Percentiles rank a stretch among this genome's conserved stretches.
phyloP scores from a whole-genome alignment of 1,140 invertebrate species.

The Trichogramma pretiosum region DNA sequence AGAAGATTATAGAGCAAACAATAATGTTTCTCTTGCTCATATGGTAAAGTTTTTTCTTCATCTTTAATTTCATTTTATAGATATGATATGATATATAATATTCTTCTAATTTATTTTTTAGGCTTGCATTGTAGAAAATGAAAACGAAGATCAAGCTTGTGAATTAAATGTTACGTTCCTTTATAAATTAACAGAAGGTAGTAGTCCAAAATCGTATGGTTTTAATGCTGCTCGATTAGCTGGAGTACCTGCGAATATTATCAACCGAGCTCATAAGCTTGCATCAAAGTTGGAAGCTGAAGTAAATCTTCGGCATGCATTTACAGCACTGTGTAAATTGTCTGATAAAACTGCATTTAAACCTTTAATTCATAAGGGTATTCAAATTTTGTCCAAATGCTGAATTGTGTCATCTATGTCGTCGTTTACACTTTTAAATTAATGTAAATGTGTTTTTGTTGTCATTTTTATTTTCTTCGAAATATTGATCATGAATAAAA shows the following conservation, averaged over 20 bases:
- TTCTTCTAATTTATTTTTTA: slow-evolving; percentile 22
- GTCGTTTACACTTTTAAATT: too few species aligned
- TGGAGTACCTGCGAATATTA: slow-evolving; percentile 65
- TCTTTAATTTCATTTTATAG: neutral
- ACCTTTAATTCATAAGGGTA: too few species aligned
- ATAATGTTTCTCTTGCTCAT: slow-evolving; percentile 70
- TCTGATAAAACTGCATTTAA: too few species aligned
- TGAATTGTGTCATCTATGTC: too few species aligned
- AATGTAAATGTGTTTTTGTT: too few species aligned
- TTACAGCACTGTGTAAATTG: slow-evolving; percentile 29
- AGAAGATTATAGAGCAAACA: slow-evolving; percentile 65
- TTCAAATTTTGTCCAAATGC: too few species aligned
- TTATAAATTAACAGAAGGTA: slow-evolving; percentile 83
- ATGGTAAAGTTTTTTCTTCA: slow-evolving; percentile 64
- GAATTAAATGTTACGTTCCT: slow-evolving; percentile 91
- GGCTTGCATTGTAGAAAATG: slow-evolving; percentile 90
- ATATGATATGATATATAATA: neutral
- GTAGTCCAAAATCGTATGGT: slow-evolving; percentile 96
- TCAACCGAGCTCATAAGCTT: slow-evolving; percentile 55
- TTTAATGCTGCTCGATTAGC: slow-evolving; percentile 95
- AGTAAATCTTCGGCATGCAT: slow-evolving; percentile 42
- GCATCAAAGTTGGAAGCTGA: slow-evolving; percentile 57
- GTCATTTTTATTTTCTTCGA: too few species aligned
- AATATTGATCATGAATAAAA: too few species aligned
- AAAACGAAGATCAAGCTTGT: slow-evolving; percentile 57